Evolutionary conservation across 1,140 invertebrate species (phyloP), one percentile per base, ranked within the genome.

Genomic region (Sweltsa coloradensis): DNA sequence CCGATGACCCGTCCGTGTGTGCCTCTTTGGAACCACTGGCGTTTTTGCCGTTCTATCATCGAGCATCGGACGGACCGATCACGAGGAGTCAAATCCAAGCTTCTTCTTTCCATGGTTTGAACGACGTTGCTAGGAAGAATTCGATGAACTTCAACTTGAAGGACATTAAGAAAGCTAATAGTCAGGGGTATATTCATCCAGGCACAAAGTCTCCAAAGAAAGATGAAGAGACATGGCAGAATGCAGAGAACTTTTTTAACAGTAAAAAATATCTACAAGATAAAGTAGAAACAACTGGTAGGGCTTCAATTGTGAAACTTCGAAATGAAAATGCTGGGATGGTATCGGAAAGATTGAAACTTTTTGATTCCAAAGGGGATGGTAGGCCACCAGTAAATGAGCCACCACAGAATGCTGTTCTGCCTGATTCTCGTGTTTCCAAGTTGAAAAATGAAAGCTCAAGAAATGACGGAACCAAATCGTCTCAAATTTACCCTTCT

Each of bases 281-380:
- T 34, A 24, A 56, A 42, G 24, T 45, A 21, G 52, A 62, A 11
- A 50, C 60, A 26, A 72, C 66, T 11, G 74, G 75, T 2, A 64
- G 79, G 37, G 70, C 72, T 1, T 81, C 78, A 0, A 66, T 82
- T 4, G 74, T 74, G 0, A 72, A 75, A 55, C 55, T 82, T 5
- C 62, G 77, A 27, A 67, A 66, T 25, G 74, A 78, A 60, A 81
- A 81, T 57, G 75, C 75, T 7, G 79, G 78, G 5, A 80, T 79
- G 76, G 79, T 82, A 1, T 53, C 78, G 25, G 76, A 74, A 0
- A 79, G 78, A 62, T 75, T 76, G 1, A 75, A 72, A 55, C 59
- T 80, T 4, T 82, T 81, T 53, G 75, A 79, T 53, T 67, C 68
- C 6, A 60, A 72, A 26, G 63, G 59, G 21, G 44, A 47, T 23